phyloP scores from a whole-genome alignment of 2,113 vertebrate genomes.

The Galemys pyrenaicus region DNA sequence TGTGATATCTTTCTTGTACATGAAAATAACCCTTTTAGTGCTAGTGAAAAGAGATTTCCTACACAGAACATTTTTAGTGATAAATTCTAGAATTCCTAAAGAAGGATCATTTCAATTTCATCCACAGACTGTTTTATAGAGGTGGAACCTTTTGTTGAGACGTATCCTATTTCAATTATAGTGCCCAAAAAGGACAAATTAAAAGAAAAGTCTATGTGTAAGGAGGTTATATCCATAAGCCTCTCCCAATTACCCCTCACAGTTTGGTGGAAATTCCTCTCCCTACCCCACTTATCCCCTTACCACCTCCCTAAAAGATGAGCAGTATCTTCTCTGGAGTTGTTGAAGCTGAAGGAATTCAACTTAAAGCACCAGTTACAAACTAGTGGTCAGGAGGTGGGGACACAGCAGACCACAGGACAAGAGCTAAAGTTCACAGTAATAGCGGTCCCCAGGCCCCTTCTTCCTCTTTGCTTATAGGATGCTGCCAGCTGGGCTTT shows the following conservation, averaged over 20 bases:
- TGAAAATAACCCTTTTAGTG: slow-evolving; percentile 25
- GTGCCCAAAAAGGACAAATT: not conserved
- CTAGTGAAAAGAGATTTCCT: not conserved
- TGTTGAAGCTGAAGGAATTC: not conserved
- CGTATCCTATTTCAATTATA: not conserved
- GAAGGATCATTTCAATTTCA: not conserved
- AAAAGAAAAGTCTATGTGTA: not conserved
- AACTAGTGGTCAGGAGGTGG: too few species aligned
- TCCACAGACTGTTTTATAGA: not conserved
- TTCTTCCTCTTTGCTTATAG: not conserved
- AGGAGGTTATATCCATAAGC: not conserved
- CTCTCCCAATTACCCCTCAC: not conserved
- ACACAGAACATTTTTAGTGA: not conserved
- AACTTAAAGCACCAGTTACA: not conserved
- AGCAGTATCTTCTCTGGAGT: not conserved
- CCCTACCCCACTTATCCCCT: not conserved
- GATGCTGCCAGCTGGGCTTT: not conserved
- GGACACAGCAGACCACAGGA: not conserved
- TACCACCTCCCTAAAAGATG: not conserved
- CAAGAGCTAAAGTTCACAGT: not conserved
- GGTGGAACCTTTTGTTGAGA: not conserved
- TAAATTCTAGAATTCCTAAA: not conserved
- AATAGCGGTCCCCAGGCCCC: not conserved
- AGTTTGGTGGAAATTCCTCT: not conserved
- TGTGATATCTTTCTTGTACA: not conserved